Conservation (phyloP, 2,888 invertebrate genomes). For the Micropterix aruncella region DNA sequence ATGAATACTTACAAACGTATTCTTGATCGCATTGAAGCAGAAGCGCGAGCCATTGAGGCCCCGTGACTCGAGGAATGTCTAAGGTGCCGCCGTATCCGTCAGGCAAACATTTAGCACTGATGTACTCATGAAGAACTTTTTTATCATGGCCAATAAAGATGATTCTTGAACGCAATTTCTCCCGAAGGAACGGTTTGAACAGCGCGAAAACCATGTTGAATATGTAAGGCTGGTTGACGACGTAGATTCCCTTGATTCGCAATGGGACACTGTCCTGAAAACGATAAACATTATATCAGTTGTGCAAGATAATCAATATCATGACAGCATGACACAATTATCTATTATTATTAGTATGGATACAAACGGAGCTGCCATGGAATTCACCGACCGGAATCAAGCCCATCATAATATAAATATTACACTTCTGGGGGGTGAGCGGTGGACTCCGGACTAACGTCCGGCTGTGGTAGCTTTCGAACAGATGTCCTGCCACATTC, state of each 20-base stretch:
- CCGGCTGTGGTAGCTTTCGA: too few relatives aligned
- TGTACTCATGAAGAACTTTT: slow-evolving; percentile 54
- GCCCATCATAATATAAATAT: too few relatives aligned
- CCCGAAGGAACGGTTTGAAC: slow-evolving; percentile 79
- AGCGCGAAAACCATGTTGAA: slow-evolving; percentile 83
- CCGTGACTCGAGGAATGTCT: slow-evolving; percentile 50
- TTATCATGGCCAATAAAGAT: slow-evolving; percentile 68
- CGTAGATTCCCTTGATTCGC: slow-evolving; percentile 75
- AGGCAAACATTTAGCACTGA: slow-evolving; percentile 58
- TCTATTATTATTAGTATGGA: too few relatives aligned
- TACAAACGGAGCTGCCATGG: too few relatives aligned
- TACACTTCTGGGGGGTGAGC: too few relatives aligned
- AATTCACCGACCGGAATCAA: too few relatives aligned
- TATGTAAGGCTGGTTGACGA: slow-evolving; percentile 79
- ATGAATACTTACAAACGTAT: slow-evolving; percentile 48
- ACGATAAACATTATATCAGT: too few relatives aligned
- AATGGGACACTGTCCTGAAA: slow-evolving; percentile 78
- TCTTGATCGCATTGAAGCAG: slow-evolving; percentile 59
- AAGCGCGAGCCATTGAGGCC: slow-evolving; percentile 59
- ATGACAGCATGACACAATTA: too few relatives aligned
- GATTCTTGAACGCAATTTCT: slow-evolving; percentile 70
- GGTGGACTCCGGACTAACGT: too few relatives aligned
- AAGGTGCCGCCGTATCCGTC: slow-evolving; percentile 61
- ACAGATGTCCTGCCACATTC: too few relatives aligned
- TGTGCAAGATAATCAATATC: too few relatives aligned